Percentiles rank a stretch among this genome's conserved stretches.
Evolutionary conservation across 1,140 invertebrate species (phyloP).

Genomic region (Brachionus rotundiformis): DNA sequence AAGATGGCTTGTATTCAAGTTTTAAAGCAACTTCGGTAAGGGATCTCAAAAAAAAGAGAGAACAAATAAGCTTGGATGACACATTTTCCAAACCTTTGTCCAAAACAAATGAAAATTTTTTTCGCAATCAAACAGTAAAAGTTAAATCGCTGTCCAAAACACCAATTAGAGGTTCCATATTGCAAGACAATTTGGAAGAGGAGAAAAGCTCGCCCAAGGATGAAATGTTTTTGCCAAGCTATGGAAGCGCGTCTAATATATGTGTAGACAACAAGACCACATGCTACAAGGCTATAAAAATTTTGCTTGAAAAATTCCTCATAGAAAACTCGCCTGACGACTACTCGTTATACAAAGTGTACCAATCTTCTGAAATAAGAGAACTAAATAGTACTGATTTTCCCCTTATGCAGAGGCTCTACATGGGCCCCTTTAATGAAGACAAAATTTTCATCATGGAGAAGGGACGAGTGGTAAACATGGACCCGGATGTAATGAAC

Average conservation of each 20-base stretch:
- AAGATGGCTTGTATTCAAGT: neutral
- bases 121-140: conserved; percentile 39
- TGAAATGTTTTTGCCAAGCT: conserved; percentile 44
- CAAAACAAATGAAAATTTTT: neutral
- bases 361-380: conserved; percentile 20
- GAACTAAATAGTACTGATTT: conserved; percentile 6
- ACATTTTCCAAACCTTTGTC: neutral
- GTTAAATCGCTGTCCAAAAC: conserved; percentile 7
- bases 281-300: conserved; percentile 41
- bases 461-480: conserved; percentile 6
- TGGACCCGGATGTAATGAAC: conserved; percentile 25
- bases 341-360: conserved; percentile 47
- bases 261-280: conserved; percentile 34
- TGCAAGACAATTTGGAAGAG: neutral
- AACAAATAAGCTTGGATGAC: conserved; percentile 1
- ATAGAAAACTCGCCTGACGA: conserved; percentile 26
- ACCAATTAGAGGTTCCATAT: neutral
- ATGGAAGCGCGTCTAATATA: conserved; percentile 36
- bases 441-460: conserved; percentile 50
- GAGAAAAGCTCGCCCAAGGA: conserved; percentile 8
- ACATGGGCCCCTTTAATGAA: conserved; percentile 48
- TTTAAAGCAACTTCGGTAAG: conserved; percentile 39
- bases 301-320: conserved; percentile 41
- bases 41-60: conserved; percentile 39
- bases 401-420: conserved; percentile 41